Base-by-base conservation (phyloP, 1,140 invertebrate species). In the Tetragonula clypearis region DNA sequence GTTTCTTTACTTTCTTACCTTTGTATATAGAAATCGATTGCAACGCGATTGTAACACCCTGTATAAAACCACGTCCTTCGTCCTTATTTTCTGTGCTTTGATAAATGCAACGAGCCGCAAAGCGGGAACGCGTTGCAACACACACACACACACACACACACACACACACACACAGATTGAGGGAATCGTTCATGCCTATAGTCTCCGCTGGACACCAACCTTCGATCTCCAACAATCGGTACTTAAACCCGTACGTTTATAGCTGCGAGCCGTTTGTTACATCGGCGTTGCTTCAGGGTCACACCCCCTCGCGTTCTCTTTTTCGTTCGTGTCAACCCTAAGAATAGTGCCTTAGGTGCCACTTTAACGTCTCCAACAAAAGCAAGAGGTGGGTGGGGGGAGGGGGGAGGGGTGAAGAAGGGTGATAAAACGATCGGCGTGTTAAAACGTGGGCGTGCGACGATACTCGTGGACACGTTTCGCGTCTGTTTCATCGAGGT, bases 311-410 rank as follows among this genome's bases (percentile, higher is more conserved):
- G 53, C 82, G 26, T 72, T 62, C 76, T 76, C 41, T 69, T 30
- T 84, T 35, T 79, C 56, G 82, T 41, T 72, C 60, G 2, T 60
- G 41, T 79, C 41, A 30, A 78, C 41, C 19, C 21, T 79, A 84
- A 84, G 79, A 84, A 84, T 84, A 84, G 56, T 41, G 11, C 2
- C 17, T 2, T 58, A 23, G 81, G 53, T 68, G 58, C 21, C 41
- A 77, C 62, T 83, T 83, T 58, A 58, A 58, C 73, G 53, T 30
- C 30, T 30, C 1, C 30, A 30, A 30, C 30, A 30, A 30, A 30
- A 30, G 30, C 30, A 30, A 30, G 30, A 30, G 30, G 30, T 30
- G 30, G 30, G 30, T 30, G 30, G 30, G 1, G 30, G 30, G 30
- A 1, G 30, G 30, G 30, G 30, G 30, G 30, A 1, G 30, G 30